A percentile compares a stretch with the other conserved stretches of the same genome.
phyloP scores from a whole-genome alignment of 2,797 vertebrate species.

The Australoheros facetus region DNA sequence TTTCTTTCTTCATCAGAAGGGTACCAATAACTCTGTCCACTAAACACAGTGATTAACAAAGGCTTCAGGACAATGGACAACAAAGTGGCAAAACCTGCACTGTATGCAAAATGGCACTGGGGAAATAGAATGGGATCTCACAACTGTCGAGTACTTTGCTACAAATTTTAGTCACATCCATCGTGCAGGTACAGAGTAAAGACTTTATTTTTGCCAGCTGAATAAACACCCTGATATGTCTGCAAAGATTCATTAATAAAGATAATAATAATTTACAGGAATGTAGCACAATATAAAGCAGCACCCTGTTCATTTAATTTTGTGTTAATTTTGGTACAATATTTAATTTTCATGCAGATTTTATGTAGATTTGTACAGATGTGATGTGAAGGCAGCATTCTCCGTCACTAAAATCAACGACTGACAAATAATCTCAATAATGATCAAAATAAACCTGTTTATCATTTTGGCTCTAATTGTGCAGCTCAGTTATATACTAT shows the following conservation, averaged over 20 bases:
- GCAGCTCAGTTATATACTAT: neutral
- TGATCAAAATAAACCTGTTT: neutral
- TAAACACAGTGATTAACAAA: neutral
- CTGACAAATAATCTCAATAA: neutral
- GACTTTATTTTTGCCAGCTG: no score
- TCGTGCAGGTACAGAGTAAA: no score
- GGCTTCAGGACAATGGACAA: neutral
- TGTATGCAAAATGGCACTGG: no score
- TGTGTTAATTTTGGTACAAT: no score
- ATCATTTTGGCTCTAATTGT: neutral
- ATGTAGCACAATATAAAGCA: neutral
- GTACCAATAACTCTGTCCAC: neutral
- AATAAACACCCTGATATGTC: no score
- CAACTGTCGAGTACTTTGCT: no score
- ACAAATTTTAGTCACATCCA: no score
- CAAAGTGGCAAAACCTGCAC: no score
- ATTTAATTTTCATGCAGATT: neutral
- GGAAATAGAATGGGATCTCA: no score
- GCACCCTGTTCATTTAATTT: rapidly evolving
- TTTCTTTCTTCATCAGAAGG: no score
- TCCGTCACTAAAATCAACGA: no score
- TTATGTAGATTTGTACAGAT: neutral
- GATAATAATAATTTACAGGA: neutral
- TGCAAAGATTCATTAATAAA: no score
- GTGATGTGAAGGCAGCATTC: neutral